Percentiles rank a stretch among this genome's conserved stretches.
Conservation (phyloP, 2,888 invertebrate genomes). For the Zonitis immaculata region DNA sequence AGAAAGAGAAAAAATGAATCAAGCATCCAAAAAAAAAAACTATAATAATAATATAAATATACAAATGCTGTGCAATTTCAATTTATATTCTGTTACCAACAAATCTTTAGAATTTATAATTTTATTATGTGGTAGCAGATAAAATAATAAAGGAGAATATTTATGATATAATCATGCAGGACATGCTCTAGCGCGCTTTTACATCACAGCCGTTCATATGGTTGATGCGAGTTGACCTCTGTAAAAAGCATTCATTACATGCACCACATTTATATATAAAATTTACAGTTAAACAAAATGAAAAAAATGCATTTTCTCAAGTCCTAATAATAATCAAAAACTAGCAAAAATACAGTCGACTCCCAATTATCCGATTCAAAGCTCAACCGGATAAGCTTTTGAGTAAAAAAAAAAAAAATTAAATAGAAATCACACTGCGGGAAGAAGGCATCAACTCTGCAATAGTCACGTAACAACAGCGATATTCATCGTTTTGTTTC, state of each 20-base stretch:
- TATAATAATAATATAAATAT: neutral
- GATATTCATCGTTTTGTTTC: too few relatives aligned
- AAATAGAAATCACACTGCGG: too few relatives aligned
- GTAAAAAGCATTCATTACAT: conserved; percentile 56
- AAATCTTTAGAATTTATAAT: too few relatives aligned
- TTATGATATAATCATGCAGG: conserved; percentile 24
- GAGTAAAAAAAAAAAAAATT: too few relatives aligned
- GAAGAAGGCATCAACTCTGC: too few relatives aligned
- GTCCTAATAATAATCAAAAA: too few relatives aligned
- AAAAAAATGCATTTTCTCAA: neutral
- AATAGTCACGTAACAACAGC: too few relatives aligned
- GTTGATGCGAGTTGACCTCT: conserved; percentile 88
- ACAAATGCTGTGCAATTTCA: neutral
- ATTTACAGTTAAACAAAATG: neutral
- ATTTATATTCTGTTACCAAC: neutral
- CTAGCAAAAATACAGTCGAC: too few relatives aligned
- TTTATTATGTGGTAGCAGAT: conserved; percentile 23
- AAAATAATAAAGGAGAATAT: conserved; percentile 17
- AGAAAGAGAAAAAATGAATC: too few relatives aligned
- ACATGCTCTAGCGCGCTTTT: conserved; percentile 23
- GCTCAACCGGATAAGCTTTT: too few relatives aligned
- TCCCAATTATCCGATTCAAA: too few relatives aligned
- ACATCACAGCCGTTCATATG: conserved; percentile 86
- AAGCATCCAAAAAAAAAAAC: too few relatives aligned
- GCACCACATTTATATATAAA: conserved; percentile 15